Conservation (phyloP, 2,888 invertebrate species). For the Tachina grossa region DNA sequence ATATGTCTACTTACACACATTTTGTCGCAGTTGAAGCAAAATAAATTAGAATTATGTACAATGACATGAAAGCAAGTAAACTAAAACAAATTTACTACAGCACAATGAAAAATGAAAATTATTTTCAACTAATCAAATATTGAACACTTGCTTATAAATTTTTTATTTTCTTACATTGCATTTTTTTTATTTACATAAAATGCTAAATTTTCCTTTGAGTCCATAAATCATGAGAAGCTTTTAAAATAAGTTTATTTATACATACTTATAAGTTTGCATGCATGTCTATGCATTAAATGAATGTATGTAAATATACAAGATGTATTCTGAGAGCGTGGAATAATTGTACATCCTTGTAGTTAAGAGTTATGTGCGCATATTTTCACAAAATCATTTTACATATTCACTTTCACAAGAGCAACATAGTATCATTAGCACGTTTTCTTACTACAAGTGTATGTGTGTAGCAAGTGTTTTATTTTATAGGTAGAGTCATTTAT, state of each 20-base stretch:
- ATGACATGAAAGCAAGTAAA: slow-evolving; percentile 33
- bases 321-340: too few relatives aligned
- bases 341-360: neutral
- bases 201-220: slow-evolving; percentile 28
- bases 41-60: slow-evolving; percentile 46
- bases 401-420: too few relatives aligned
- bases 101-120: neutral
- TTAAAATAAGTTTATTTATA: neutral
- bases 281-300: too few relatives aligned
- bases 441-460: too few relatives aligned
- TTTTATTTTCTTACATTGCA: slow-evolving; percentile 6
- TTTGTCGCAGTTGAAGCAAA: slow-evolving; percentile 11
- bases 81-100: slow-evolving; percentile 1
- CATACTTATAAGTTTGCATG: neutral
- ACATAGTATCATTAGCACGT: too few relatives aligned
- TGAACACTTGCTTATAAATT: slow-evolving; percentile 1
- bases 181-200: neutral
- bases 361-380: neutral
- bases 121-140: slow-evolving; percentile 1
- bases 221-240: slow-evolving; percentile 27
- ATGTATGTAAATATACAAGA: too few relatives aligned
- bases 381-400: neutral
- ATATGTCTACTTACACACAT: too few relatives aligned
- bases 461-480: too few relatives aligned
- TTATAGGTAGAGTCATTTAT: too few relatives aligned